These are phyloP conservation scores for Aleiodes testaceus DNA, from an alignment of 2,888 invertebrate genomes.

Conservation along the genomic window DNA sequence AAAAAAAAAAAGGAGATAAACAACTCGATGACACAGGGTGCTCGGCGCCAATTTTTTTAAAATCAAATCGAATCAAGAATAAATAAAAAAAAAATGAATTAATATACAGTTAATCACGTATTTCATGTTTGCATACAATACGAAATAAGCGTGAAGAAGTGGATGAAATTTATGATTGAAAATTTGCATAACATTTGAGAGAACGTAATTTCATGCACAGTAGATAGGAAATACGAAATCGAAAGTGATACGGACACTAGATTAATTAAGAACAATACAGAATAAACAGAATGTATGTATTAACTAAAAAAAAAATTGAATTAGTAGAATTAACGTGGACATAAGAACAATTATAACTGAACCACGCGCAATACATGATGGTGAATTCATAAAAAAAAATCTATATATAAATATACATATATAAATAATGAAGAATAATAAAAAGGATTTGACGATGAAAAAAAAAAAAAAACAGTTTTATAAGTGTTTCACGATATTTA, in stretches of 20 bases:
- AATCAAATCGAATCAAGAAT: constrained; percentile 22
- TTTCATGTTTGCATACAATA: constrained; percentile 19
- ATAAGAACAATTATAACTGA: constrained; percentile 52
- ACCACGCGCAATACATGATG: constrained; percentile 53
- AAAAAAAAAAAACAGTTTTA: constrained; percentile 56
- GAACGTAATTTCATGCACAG: constrained; percentile 47
- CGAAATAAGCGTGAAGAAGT: not conserved
- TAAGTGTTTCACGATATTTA: constrained; percentile 61
- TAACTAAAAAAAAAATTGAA: constrained; percentile 34
- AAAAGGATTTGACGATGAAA: constrained; percentile 63
- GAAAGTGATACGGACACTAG: constrained; percentile 41
- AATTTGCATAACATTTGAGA: constrained; percentile 37
- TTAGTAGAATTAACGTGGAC: constrained; percentile 26
- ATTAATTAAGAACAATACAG: constrained; percentile 38
- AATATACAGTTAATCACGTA: constrained; percentile 16
- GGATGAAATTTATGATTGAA: constrained; percentile 14
- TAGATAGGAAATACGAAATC: constrained; percentile 51
- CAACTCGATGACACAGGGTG: constrained; percentile 8
- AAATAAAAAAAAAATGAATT: not conserved
- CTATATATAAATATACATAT: constrained; percentile 28
- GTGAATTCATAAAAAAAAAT: constrained; percentile 35
- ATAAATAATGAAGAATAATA: constrained; percentile 46
- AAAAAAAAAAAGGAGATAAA: constrained; percentile 12
- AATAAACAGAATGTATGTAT: constrained; percentile 37
- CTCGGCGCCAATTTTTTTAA: constrained; percentile 12